A percentile compares a stretch with the other conserved stretches of the same genome.
Evolutionary conservation across 2,888 invertebrate genomes (phyloP).

Genomic region (Scaptomyza parva): DNA sequence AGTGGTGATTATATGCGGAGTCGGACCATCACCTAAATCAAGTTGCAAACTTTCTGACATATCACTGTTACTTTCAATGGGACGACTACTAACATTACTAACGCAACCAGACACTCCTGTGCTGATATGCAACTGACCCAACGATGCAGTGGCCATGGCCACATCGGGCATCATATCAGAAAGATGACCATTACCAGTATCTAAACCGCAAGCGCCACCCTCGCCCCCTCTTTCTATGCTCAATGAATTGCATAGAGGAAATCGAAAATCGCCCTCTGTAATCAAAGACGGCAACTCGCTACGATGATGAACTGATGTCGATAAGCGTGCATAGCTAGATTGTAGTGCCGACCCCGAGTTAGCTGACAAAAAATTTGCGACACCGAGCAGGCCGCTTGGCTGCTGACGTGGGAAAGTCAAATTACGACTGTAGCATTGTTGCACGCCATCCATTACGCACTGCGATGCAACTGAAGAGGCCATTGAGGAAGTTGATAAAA

Average conservation of each 20-base stretch:
- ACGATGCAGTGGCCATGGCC: slow-evolving; percentile 94
- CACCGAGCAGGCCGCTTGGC: slow-evolving; percentile 70
- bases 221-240: slow-evolving; percentile 87
- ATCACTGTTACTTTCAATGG: slow-evolving; percentile 73
- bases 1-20: slow-evolving; percentile 86
- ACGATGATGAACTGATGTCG: slow-evolving; percentile 84
- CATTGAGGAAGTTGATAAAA: slow-evolving; percentile 83
- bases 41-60: slow-evolving; percentile 88
- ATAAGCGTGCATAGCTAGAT: slow-evolving; percentile 79
- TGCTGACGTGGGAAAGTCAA: slow-evolving; percentile 87
- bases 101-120: slow-evolving; percentile 46
- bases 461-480: slow-evolving; percentile 74
- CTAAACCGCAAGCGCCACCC: slow-evolving; percentile 86
- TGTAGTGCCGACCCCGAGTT: slow-evolving; percentile 70
- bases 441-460: slow-evolving; percentile 77
- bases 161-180: slow-evolving; percentile 96
- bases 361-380: slow-evolving; percentile 57
- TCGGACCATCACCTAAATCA: slow-evolving; percentile 92
- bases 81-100: slow-evolving; percentile 28
- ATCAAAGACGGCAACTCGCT: slow-evolving; percentile 88
- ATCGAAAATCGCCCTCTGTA: slow-evolving; percentile 87
- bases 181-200: slow-evolving; percentile 89
- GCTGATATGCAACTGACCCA: slow-evolving; percentile 88
- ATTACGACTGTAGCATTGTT: slow-evolving; percentile 87
- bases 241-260: slow-evolving; percentile 76